Evolutionary conservation across 2,113 vertebrate genomes (phyloP), one percentile per base, ranked within the genome.

Genomic region (Anoura caudifer): DNA sequence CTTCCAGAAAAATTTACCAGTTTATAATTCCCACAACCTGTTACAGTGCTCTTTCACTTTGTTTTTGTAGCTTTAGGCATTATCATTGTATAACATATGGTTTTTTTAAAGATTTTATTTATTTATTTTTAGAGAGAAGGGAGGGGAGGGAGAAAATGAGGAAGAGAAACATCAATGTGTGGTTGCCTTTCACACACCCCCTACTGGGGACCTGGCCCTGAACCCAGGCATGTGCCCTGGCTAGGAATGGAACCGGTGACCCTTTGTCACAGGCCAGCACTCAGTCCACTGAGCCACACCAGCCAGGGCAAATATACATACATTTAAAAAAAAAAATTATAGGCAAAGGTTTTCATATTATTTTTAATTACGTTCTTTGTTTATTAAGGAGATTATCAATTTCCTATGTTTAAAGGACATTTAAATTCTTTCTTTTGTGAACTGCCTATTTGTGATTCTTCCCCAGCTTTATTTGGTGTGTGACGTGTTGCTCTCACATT

Each of bases 401-500:
- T 86, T 90, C 22, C 17, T 72, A 47, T 56, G 13, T 38, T 83
- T 84, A 79, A 36, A 52, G 65, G 45, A 77, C 22, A 47, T 76
- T 82, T 77, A 56, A 65, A 19, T 86, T 90, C 20, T 95, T 93
- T 86, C 20, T 70, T 93, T 91, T 50, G 45, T 86, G 28, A 70
- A 47, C 19, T 85, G 7, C 20, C 50, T 22, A 31, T 89, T 84
- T 92, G 5, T 84, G 24, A 73, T 67, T 67, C 24, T 73, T 84
- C 54, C 31, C 1, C 24, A 50, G 4, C 19, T 83, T 82, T 72
- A 67, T 90, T 72, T 82, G 28, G 0, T 72, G 0, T 47, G 17
- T 83, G 14, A 70, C 19, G 1, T 69, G 10, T 20, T 83, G 28
- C 13, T 84, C 36, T 75, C 10, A 56, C 28, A 2, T 72, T 82